Evolutionary conservation across 2,888 invertebrate species (phyloP).

Genomic region (Melipona beecheii): DNA sequence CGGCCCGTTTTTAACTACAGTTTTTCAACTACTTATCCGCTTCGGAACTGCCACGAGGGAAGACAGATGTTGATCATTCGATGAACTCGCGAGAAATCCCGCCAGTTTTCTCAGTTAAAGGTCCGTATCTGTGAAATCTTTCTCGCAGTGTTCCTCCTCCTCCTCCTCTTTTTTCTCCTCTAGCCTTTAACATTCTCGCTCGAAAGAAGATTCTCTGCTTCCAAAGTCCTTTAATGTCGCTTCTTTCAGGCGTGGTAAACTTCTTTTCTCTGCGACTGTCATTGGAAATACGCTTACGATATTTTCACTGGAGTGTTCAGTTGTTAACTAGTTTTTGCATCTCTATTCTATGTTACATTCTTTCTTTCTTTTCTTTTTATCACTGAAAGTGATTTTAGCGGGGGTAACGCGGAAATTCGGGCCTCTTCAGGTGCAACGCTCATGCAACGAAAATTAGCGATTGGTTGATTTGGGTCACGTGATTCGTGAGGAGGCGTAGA

Average conservation of each 20-base stretch:
- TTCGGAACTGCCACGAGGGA: background rate
- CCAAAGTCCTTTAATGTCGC: background rate
- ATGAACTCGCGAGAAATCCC: slow-evolving; percentile 4
- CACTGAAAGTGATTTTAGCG: too few relatives aligned
- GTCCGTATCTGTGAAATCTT: background rate
- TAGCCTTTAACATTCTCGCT: too few relatives aligned
- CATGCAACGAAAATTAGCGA: too few relatives aligned
- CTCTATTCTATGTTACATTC: too few relatives aligned
- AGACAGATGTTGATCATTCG: slow-evolving; percentile 17
- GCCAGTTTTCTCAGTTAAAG: background rate
- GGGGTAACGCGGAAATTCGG: too few relatives aligned
- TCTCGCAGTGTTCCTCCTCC: background rate
- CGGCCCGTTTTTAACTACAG: background rate
- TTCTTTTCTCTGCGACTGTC: background rate
- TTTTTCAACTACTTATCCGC: background rate
- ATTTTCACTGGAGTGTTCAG: too few relatives aligned
- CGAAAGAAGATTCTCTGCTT: too few relatives aligned
- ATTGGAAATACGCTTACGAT: background rate
- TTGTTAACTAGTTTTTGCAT: background rate
- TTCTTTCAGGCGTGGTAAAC: background rate
- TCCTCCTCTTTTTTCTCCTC: background rate
- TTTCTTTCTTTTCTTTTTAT: too few relatives aligned
- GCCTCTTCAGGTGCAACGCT: too few relatives aligned
- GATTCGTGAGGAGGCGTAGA: too few relatives aligned
- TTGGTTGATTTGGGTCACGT: too few relatives aligned